Conservation (phyloP, 2,113 vertebrate genomes). For the Zapus hudsonius region DNA sequence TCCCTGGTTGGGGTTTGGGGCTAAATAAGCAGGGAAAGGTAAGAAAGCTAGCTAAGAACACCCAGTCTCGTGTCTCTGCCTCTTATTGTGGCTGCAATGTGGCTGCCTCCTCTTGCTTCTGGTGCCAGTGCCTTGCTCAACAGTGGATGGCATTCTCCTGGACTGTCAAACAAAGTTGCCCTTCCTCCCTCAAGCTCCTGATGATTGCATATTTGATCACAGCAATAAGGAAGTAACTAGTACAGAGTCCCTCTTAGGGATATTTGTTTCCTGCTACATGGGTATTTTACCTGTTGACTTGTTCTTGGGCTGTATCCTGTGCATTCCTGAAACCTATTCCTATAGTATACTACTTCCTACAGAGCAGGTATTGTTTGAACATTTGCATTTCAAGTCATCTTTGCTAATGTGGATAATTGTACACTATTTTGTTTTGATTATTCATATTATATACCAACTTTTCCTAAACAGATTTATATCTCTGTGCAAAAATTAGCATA, state of each 20-base stretch:
- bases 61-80: too few species aligned
- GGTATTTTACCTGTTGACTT: not conserved
- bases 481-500: slow-evolving; percentile 72
- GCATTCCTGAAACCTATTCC: not conserved
- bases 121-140: too few species aligned
- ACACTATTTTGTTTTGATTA: slow-evolving; percentile 53
- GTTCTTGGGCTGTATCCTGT: not conserved
- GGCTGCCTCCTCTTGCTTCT: not conserved
- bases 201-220: not conserved
- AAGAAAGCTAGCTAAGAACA: not conserved
- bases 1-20: not conserved
- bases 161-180: not conserved
- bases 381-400: not conserved
- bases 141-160: too few species aligned
- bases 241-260: not conserved
- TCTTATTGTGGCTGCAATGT: too few species aligned
- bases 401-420: not conserved
- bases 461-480: slow-evolving; percentile 70
- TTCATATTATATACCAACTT: slow-evolving; percentile 63
- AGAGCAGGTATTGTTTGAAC: not conserved
- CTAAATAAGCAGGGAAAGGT: not conserved
- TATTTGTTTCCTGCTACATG: not conserved
- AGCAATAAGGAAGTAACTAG: not conserved
- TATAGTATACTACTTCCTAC: not conserved
- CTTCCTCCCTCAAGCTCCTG: not conserved